Conservation (phyloP, 2,797 vertebrate species). For the Semaprochilodus insignis region DNA sequence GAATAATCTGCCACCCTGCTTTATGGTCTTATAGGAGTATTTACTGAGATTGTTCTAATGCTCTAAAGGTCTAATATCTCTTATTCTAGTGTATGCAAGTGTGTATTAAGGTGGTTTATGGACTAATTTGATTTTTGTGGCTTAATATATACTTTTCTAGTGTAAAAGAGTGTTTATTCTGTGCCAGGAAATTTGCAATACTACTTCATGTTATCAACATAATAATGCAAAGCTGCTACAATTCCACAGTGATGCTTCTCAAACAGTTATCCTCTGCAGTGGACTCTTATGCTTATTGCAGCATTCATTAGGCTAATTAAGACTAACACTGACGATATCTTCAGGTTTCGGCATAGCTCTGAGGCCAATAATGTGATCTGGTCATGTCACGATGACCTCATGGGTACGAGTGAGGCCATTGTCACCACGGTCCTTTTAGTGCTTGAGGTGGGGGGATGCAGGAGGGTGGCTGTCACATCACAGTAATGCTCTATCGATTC, state of each 20-base stretch:
- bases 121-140: no score
- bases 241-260: not conserved
- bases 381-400: slow-evolving; percentile 64
- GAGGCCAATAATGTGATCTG: slow-evolving; percentile 66
- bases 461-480: slow-evolving; percentile 70
- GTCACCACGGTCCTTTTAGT: slow-evolving; percentile 71
- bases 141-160: no score
- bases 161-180: no score
- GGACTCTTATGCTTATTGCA: not conserved
- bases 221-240: not conserved
- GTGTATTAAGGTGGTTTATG: no score
- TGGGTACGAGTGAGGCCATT: slow-evolving; percentile 57
- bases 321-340: slow-evolving; percentile 3
- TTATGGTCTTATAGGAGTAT: no score
- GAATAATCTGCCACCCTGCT: no score
- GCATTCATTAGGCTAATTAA: not conserved
- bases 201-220: no score
- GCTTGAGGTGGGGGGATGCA: slow-evolving; percentile 33
- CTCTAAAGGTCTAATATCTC: no score
- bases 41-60: no score
- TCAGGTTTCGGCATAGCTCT: slow-evolving; percentile 60
- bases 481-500: slow-evolving; percentile 80
- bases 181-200: no score
- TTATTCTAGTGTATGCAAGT: no score
- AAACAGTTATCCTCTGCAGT: not conserved